A percentile compares a stretch with the other conserved stretches of the same genome.
phyloP scores from a whole-genome alignment of 2,113 vertebrate genomes.

The Plecturocebus donacophilus region DNA sequence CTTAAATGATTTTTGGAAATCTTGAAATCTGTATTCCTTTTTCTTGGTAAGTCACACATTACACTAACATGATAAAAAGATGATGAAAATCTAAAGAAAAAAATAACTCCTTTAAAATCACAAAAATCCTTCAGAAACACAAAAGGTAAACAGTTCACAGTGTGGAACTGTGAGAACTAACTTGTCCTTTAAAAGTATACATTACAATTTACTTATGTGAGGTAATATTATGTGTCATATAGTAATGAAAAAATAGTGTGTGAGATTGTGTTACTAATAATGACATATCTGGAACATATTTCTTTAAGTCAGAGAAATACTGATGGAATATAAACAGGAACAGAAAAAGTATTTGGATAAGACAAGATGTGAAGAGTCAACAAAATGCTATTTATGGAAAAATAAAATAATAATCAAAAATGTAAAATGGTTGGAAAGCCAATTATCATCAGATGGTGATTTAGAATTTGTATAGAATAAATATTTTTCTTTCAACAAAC shows the following conservation, averaged over 20 bases:
- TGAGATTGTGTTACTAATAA: not conserved
- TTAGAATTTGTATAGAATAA: not conserved
- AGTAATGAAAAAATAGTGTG: not conserved
- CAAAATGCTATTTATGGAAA: not conserved
- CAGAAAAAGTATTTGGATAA: not conserved
- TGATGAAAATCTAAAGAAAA: not conserved
- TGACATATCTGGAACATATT: too few species aligned
- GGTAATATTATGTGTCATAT: not conserved
- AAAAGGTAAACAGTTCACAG: not conserved
- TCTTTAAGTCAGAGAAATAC: not conserved
- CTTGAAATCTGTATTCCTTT: not conserved
- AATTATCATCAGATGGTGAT: not conserved
- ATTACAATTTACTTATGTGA: not conserved
- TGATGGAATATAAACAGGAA: not conserved
- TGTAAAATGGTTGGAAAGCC: not conserved
- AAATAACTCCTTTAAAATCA: not conserved
- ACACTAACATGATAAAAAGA: not conserved
- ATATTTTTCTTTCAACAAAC: not conserved
- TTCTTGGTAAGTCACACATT: not conserved
- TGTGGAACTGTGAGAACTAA: not conserved
- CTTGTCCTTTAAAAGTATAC: not conserved
- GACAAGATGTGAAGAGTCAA: not conserved
- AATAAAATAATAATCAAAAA: not conserved
- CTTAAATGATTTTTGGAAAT: not conserved
- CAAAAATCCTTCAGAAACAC: not conserved